Base-by-base conservation (phyloP, 2,113 vertebrate genomes). In the Heloderma charlesbogerti region DNA sequence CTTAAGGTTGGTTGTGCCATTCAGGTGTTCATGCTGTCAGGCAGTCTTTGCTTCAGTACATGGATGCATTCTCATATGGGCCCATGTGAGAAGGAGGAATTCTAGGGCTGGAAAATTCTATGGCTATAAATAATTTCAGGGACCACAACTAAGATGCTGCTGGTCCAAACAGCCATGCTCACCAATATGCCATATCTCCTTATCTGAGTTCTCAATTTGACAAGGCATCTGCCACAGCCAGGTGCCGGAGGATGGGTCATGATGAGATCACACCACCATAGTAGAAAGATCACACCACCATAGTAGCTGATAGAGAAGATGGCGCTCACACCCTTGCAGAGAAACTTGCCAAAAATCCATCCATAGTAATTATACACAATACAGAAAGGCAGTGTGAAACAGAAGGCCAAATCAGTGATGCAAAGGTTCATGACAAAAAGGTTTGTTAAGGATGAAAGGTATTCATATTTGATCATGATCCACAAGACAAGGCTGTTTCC, bases 351-450 rank as follows among this genome's bases (percentile, higher is more conserved):
- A 40, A 99, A 97, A 51, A 95, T 94, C 98, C 98, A 99, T n/a
- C 95, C 96, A 0, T 94, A 71, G 77, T 96, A 77, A 79, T 98
- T 93, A 13, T 96, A 97, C 69, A 95, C 91, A 51, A 96, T 94
- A 98, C 98, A 98, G 92, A 99, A 98, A 0, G 99, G 99, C 86
- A 99, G 85, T 63, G 98, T 96, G 40, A 95, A 91, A 8, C 98
- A 98, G 96, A 99, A 99, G 22, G 98, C 78, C 89, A 99, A 96
- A 89, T 99, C 99, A 0, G 99, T 99, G 85, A 98, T 48, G 78
- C 98, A 98, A 94, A 99, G 96, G 92, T 99, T 99, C 91, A 99
- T 92, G 94, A 99, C 98, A 90, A 98, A 98, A 27, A 97, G 6
- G 2, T 99, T 99, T 80, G 98, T 99, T 93, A 99, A 95, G 51